phyloP scores from a whole-genome alignment of 2,797 vertebrate genomes.

The Anguilla megastoma region DNA sequence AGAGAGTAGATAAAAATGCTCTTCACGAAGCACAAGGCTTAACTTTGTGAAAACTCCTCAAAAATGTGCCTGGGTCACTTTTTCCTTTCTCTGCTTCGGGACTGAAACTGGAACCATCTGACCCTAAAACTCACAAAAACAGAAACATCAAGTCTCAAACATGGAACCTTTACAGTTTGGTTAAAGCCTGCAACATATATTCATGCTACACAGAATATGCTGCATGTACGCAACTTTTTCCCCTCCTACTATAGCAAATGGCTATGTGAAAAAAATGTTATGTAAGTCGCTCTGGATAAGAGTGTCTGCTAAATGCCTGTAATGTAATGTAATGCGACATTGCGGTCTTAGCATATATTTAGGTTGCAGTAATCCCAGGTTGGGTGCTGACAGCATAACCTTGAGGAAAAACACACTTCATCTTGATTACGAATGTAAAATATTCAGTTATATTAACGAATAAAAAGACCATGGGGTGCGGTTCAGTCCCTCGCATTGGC shows the following conservation, averaged over 20 bases:
- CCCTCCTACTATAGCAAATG: background rate
- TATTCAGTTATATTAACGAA: too few relatives aligned
- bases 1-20: background rate
- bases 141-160: slow-evolving; percentile 7
- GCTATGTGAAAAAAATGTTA: background rate
- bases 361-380: background rate
- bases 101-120: slow-evolving; percentile 24
- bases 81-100: background rate
- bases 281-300: too few relatives aligned
- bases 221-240: background rate
- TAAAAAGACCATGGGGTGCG: too few relatives aligned
- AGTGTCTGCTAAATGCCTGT: too few relatives aligned
- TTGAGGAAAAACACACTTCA: too few relatives aligned
- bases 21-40: background rate
- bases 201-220: background rate
- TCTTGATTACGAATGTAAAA: too few relatives aligned
- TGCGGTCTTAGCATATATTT: background rate
- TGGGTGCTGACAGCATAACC: background rate
- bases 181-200: background rate
- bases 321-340: too few relatives aligned
- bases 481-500: too few relatives aligned
- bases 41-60: background rate
- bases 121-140: background rate
- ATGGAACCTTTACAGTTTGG: background rate
- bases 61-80: background rate